Evolutionary conservation across 1,140 invertebrate species (phyloP).

Genomic region (Papilio helenus): DNA sequence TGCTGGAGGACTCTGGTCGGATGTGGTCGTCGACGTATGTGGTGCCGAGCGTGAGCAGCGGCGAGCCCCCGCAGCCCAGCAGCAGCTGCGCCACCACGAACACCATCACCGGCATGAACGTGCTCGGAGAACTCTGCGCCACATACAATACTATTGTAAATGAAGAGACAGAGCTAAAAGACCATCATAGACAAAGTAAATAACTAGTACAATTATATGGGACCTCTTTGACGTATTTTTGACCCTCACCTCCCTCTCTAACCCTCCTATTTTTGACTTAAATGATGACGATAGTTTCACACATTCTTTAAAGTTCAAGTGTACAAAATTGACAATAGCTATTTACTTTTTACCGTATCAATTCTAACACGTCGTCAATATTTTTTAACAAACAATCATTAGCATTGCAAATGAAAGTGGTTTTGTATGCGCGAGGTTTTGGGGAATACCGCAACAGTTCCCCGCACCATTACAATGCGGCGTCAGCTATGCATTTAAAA

Average conservation of each 20-base stretch:
- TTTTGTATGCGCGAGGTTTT: conserved; percentile 2
- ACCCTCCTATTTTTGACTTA: no score
- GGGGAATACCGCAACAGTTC: conserved; percentile 20
- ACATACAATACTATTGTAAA: not conserved
- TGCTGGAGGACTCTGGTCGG: conserved; percentile 90
- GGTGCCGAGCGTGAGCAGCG: conserved; percentile 93
- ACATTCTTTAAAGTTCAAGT: not conserved
- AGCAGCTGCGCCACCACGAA: conserved; percentile 95
- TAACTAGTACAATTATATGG: no score
- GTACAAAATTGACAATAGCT: not conserved
- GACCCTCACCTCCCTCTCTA: no score
- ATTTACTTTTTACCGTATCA: not conserved
- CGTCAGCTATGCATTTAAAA: conserved; percentile 11
- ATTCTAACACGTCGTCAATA: not conserved
- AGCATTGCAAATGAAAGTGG: conserved; percentile 8
- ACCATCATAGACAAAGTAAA: no score
- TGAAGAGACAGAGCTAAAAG: not conserved
- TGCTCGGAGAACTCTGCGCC: conserved; percentile 88
- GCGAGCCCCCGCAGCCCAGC: conserved; percentile 94
- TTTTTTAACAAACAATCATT: conserved; percentile 9
- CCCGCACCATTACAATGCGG: conserved; percentile 14
- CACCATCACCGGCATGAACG: conserved; percentile 90
- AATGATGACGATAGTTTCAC: no score
- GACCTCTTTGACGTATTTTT: no score
- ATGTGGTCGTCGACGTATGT: conserved; percentile 96